Conservation (phyloP, 2,113 vertebrate species). For the Sinosuthora webbiana region DNA sequence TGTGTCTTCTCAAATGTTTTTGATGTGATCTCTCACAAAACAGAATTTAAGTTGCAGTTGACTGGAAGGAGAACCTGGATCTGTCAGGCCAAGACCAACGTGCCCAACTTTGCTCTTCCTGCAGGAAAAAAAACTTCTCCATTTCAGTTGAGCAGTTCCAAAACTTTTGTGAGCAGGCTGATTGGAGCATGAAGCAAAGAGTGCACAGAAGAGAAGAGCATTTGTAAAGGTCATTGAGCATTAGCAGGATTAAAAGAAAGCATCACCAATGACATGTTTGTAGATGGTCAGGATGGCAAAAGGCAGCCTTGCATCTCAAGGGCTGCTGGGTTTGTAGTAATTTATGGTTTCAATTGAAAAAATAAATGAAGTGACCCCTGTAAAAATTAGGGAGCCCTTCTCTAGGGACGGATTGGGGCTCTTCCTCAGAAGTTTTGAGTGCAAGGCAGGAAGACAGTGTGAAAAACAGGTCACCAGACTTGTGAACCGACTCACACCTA, state of each 20-base stretch:
- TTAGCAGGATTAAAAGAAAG: background rate
- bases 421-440: background rate
- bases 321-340: background rate
- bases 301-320: background rate
- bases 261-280: background rate
- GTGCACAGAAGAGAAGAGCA: background rate
- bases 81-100: background rate
- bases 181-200: background rate
- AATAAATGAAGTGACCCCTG: background rate
- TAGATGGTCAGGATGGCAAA: background rate
- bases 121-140: background rate
- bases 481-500: rapidly evolving
- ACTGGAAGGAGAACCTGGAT: background rate
- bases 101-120: background rate
- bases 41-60: background rate
- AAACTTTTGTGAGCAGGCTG: background rate
- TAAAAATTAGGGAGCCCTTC: background rate
- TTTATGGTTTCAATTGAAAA: background rate
- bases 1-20: background rate
- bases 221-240: background rate
- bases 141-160: background rate
- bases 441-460: background rate
- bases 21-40: background rate
- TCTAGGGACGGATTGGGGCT: background rate
- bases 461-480: background rate